Conservation (phyloP, 2,113 vertebrate species). For the Mohoua ochrocephala region DNA sequence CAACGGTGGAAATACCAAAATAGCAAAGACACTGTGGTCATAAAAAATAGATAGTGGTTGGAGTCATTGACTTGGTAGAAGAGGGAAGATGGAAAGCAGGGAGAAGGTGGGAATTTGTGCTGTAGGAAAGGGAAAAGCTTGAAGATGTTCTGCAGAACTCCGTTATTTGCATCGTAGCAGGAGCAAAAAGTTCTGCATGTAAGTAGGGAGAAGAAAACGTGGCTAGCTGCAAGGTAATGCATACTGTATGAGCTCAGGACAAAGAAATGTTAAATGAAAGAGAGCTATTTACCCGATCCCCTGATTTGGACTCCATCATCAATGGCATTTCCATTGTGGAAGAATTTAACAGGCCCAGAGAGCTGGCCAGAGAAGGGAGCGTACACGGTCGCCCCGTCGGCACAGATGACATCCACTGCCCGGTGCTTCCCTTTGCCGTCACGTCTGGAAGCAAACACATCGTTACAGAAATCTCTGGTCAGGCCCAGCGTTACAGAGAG, state of each 20-base stretch:
- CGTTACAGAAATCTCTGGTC: background rate
- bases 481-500: accelerated
- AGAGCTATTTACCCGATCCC: conserved; percentile 51
- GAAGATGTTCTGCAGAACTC: background rate
- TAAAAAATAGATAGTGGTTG: background rate
- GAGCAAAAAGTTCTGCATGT: background rate
- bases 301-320: conserved; percentile 72
- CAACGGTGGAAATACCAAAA: background rate
- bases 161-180: background rate
- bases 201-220: background rate
- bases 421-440: background rate
- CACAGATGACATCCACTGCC: conserved; percentile 73
- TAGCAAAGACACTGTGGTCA: background rate
- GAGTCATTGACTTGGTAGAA: background rate
- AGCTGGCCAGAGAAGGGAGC: conserved; percentile 77
- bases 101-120: background rate
- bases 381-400: conserved; percentile 66
- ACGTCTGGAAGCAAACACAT: background rate
- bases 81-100: background rate
- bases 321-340: conserved; percentile 63
- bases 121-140: background rate
- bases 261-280: background rate
- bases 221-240: background rate
- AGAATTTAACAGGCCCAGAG: conserved; percentile 59
- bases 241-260: background rate